Percentiles rank a stretch among this genome's conserved stretches.
Conservation (phyloP, 1,140 invertebrate genomes). For the Procambarus virginalis region DNA sequence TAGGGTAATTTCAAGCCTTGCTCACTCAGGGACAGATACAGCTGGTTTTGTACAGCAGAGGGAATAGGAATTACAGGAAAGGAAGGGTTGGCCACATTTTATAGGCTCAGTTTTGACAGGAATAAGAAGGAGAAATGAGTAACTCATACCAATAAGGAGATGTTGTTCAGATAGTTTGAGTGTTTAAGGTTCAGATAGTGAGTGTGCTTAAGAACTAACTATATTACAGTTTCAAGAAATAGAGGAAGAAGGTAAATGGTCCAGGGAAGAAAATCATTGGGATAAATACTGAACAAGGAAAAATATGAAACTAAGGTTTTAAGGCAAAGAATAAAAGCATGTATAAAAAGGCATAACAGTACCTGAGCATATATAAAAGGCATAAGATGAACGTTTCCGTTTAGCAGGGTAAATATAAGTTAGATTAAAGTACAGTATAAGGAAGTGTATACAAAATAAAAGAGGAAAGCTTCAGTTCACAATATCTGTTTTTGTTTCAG, state of each 20-base stretch:
- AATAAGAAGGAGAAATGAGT: constrained; percentile 19
- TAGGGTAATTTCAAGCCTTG: constrained; percentile 54
- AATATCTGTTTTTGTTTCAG: neutral
- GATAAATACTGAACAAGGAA: constrained; percentile 2
- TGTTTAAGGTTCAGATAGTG: too few relatives aligned
- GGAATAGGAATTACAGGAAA: constrained; percentile 52
- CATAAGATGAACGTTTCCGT: neutral
- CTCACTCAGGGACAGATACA: constrained; percentile 57
- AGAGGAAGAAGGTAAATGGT: constrained; percentile 17
- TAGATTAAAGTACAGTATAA: neutral
- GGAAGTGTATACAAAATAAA: neutral
- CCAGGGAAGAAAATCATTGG: constrained; percentile 29
- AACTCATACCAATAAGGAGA: constrained; percentile 10
- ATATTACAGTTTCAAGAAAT: neutral
- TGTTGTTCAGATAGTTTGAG: neutral
- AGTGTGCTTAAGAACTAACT: constrained; percentile 10
- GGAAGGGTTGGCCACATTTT: constrained; percentile 33
- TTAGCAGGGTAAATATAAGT: neutral
- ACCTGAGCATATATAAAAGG: neutral
- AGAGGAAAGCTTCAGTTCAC: constrained; percentile 20
- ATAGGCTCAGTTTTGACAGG: constrained; percentile 41
- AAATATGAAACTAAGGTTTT: neutral
- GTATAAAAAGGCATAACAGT: neutral
- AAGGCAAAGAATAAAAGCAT: constrained; percentile 2
- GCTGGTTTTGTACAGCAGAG: constrained; percentile 62